Evolutionary conservation across 1,140 invertebrate genomes (phyloP).

Genomic region (Euschistus heros): DNA sequence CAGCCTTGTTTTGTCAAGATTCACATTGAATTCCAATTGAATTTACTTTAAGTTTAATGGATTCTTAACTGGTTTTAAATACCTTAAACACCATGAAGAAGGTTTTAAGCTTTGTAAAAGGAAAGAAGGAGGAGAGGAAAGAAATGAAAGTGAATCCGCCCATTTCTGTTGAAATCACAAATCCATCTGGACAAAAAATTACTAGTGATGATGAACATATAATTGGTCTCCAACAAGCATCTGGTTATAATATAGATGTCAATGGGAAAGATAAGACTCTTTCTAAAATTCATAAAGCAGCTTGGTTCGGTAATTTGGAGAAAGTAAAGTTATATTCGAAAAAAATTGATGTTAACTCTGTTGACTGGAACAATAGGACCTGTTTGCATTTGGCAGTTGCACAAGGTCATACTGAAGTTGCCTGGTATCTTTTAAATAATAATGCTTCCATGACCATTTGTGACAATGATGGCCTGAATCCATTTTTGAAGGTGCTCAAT

Average conservation of each 20-base stretch:
- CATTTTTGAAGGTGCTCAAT: constrained; percentile 33
- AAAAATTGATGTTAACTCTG: constrained; percentile 31
- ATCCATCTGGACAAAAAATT: constrained; percentile 26
- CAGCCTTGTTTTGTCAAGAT: too few relatives aligned
- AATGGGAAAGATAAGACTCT: constrained; percentile 33
- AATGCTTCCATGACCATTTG: constrained; percentile 31
- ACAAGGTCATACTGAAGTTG: constrained; percentile 33
- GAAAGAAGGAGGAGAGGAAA: constrained; percentile 31
- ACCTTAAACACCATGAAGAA: constrained; percentile 30
- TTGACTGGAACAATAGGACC: constrained; percentile 31
- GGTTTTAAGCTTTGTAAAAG: constrained; percentile 34
- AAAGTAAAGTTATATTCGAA: constrained; percentile 32
- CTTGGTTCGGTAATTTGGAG: constrained; percentile 33
- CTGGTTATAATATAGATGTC: constrained; percentile 31
- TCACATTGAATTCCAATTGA: too few relatives aligned
- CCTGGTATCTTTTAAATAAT: constrained; percentile 32
- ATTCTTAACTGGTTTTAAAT: too few relatives aligned
- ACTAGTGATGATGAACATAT: constrained; percentile 30
- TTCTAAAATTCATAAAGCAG: constrained; percentile 33
- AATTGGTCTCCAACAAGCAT: constrained; percentile 27
- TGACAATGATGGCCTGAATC: constrained; percentile 33
- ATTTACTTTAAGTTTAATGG: too few relatives aligned
- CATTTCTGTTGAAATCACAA: constrained; percentile 30
- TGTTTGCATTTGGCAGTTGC: constrained; percentile 33
- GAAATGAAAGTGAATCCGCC: constrained; percentile 28